These are phyloP conservation scores for Anniella stebbinsi DNA, from an alignment of 2,797 vertebrate genomes.

Conservation along the genomic window DNA sequence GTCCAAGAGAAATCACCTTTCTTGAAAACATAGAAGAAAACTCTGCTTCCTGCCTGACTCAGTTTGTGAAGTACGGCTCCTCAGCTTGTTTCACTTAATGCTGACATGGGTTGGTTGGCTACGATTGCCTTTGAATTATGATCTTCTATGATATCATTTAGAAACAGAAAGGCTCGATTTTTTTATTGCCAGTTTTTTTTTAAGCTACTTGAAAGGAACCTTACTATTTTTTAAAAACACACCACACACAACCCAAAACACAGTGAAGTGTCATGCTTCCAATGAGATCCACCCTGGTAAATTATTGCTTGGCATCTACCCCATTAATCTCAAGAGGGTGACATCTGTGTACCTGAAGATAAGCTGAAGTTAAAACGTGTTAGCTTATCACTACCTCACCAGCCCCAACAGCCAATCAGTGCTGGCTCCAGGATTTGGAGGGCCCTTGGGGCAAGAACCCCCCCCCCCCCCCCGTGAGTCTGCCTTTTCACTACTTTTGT, in stretches of 20 bases:
- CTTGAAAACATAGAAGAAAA: not conserved
- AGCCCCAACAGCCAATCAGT: not conserved
- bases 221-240: not conserved
- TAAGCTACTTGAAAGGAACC: not conserved
- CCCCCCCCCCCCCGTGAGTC: too few relatives aligned
- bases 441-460: too few relatives aligned
- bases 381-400: not conserved
- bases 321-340: not conserved
- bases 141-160: not conserved
- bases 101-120: not conserved
- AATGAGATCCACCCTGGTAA: not conserved
- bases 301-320: not conserved
- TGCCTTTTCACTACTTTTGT: too few relatives aligned
- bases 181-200: not conserved
- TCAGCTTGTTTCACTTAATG: not conserved
- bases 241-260: not conserved
- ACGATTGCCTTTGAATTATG: conserved; percentile 1
- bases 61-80: not conserved
- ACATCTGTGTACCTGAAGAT: not conserved
- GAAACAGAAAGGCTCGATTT: not conserved
- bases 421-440: too few relatives aligned
- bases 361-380: not conserved
- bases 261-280: not conserved
- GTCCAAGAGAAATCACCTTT: conserved; percentile 4
- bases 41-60: not conserved